A percentile compares a stretch with the other conserved stretches of the same genome.
These are phyloP conservation scores for Athrips mouffetella DNA, from an alignment of 2,888 invertebrate genomes.

Conservation along the genomic window DNA sequence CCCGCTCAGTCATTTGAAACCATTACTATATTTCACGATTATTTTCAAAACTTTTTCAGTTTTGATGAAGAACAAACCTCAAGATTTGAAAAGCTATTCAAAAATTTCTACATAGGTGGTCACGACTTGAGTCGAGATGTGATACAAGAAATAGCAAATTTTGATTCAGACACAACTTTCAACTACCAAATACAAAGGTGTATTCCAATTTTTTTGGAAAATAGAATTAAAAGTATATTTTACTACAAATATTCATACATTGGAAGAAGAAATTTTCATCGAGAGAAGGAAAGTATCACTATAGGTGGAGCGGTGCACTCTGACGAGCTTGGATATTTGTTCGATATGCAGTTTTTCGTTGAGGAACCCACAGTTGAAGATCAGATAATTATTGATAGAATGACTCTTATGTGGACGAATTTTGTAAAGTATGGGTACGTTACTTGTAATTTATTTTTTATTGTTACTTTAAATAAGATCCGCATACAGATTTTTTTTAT, in stretches of 20 bases:
- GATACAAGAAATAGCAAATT: constrained; percentile 26
- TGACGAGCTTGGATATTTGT: constrained; percentile 53
- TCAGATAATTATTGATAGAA: constrained; percentile 41
- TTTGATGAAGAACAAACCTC: constrained; percentile 30
- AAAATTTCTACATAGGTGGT: too few species aligned
- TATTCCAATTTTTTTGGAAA: constrained; percentile 56
- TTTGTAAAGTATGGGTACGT: constrained; percentile 15
- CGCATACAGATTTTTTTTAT: too few species aligned
- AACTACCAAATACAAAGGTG: constrained; percentile 36
- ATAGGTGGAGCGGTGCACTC: constrained; percentile 36
- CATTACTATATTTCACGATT: too few species aligned
- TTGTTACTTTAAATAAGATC: too few species aligned
- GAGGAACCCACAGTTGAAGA: constrained; percentile 33
- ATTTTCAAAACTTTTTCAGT: too few species aligned
- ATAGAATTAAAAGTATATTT: too few species aligned
- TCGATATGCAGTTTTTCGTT: constrained; percentile 26
- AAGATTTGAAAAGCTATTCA: constrained; percentile 24
- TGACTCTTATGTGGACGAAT: constrained; percentile 35
- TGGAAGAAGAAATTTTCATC: constrained; percentile 37
- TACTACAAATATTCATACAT: too few species aligned
- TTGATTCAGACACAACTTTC: constrained; percentile 35
- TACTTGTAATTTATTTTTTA: too few species aligned
- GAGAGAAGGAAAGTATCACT: constrained; percentile 26
- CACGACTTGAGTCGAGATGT: constrained; percentile 30
- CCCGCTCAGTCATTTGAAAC: too few species aligned